A percentile compares a stretch with the other conserved stretches of the same genome.
Evolutionary conservation across 2,113 vertebrate genomes (phyloP).

Genomic region (Calypte anna): DNA sequence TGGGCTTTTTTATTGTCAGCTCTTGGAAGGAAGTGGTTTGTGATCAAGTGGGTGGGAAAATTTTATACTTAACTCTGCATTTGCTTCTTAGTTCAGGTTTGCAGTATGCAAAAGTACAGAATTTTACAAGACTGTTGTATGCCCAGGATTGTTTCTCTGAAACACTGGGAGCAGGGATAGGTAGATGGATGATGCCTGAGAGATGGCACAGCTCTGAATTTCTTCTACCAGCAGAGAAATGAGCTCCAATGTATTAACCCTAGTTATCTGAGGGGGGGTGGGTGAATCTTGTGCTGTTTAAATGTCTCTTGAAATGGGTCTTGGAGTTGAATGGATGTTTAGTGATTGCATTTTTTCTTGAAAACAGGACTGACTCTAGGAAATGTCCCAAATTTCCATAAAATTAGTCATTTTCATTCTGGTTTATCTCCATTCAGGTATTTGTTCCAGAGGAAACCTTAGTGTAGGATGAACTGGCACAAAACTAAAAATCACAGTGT

Average conservation of each 20-base stretch:
- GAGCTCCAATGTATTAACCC: neutral
- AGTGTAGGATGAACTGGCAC: neutral
- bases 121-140: neutral
- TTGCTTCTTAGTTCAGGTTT: neutral
- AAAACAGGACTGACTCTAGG: neutral
- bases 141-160: neutral
- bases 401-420: neutral
- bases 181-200: neutral
- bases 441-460: neutral
- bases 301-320: neutral
- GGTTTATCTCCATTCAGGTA: neutral
- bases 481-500: neutral
- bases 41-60: neutral
- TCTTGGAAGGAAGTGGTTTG: neutral
- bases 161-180: neutral
- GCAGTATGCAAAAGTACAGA: neutral
- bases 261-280: neutral
- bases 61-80: neutral
- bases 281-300: neutral
- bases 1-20: conserved; percentile 28
- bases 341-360: neutral
- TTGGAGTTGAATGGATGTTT: neutral
- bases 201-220: neutral
- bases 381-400: neutral
- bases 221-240: neutral